Base-by-base conservation (phyloP, 2,797 vertebrate species). In the Pampus argenteus region DNA sequence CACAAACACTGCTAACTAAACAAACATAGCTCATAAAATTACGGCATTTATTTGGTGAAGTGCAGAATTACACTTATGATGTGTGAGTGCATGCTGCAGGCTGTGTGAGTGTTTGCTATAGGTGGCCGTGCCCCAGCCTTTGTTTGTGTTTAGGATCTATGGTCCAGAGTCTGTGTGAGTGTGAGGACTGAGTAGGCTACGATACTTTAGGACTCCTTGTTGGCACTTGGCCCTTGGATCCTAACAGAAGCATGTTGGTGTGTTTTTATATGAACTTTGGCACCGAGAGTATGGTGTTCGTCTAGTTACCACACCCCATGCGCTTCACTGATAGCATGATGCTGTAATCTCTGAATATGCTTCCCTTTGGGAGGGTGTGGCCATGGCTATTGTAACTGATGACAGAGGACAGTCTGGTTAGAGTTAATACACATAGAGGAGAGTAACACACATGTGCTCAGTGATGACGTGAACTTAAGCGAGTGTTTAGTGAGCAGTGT, bases 191-290 rank as follows among this genome's bases (percentile, higher is more conserved):
- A 61, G 55, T 22, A n/a, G n/a, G n/a, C n/a, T n/a, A 38, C 9
- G 10, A 52, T 14, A 22, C 58, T 71, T 38, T 9, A 9, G n/a
- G n/a, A n/a, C 26, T 58, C 26, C n/a, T 40, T 76, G 22, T 67
- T 77, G 69, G 49, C 57, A 52, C 45, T 20, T 38, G 22, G 4
- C 14, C 14, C 1, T 48, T 64, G 18, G 26, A 72, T 26, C 25
- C 18, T 29, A 59, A 75, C 48, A 66, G 58, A 36, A 61, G 45
- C 23, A 22, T 2, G 17, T 20, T 82, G 11, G 23, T 82, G 11
- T 71, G 50, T 62, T 76, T 44, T 66, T 79, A n/a, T 38, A 26
- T 90, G 87, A 91, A 91, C 91, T 47, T 91, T 92, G 89, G 70
- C 77, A 7, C 83, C 69, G 54, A 48, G 26, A 63, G 58, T n/a